A percentile compares a stretch with the other conserved stretches of the same genome.
Conservation (phyloP, 2,888 invertebrate species). For the Zaprionus bogoriensis region DNA sequence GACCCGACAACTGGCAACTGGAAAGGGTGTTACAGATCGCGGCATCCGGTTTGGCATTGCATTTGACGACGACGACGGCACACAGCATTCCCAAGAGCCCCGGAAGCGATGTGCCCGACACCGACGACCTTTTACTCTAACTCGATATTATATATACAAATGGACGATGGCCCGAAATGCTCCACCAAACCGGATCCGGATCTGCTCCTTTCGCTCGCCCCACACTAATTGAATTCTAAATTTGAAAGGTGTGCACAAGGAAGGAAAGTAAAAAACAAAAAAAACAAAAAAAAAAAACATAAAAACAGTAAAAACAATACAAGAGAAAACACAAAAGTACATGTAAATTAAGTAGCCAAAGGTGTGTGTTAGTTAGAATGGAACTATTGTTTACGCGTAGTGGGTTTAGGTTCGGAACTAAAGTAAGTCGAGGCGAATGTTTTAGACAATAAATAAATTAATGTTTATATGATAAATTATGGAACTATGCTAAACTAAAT, state of each 20-base stretch:
- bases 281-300: neutral
- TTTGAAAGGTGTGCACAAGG: slow-evolving; percentile 41
- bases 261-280: neutral
- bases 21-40: neutral
- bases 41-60: slow-evolving; percentile 53
- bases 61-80: slow-evolving; percentile 35
- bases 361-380: slow-evolving; percentile 72
- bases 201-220: neutral
- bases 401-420: slow-evolving; percentile 22
- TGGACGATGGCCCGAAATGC: too few species aligned
- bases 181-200: slow-evolving; percentile 47
- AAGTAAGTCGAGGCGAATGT: slow-evolving; percentile 58
- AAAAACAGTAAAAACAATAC: neutral
- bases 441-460: slow-evolving; percentile 77
- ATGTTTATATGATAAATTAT: slow-evolving; percentile 43
- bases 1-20: neutral
- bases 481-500: slow-evolving; percentile 14
- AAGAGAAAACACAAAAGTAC: too few species aligned
- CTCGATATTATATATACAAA: neutral
- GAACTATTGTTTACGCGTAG: slow-evolving; percentile 32
- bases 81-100: slow-evolving; percentile 62
- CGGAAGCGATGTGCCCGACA: slow-evolving; percentile 42
- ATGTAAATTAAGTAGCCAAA: slow-evolving; percentile 68
- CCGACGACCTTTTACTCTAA: too few species aligned
- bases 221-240: slow-evolving; percentile 61